Percentiles rank a stretch among this genome's conserved stretches.
Evolutionary conservation across 2,113 vertebrate species (phyloP).

Genomic region (Aphyosemion australe): DNA sequence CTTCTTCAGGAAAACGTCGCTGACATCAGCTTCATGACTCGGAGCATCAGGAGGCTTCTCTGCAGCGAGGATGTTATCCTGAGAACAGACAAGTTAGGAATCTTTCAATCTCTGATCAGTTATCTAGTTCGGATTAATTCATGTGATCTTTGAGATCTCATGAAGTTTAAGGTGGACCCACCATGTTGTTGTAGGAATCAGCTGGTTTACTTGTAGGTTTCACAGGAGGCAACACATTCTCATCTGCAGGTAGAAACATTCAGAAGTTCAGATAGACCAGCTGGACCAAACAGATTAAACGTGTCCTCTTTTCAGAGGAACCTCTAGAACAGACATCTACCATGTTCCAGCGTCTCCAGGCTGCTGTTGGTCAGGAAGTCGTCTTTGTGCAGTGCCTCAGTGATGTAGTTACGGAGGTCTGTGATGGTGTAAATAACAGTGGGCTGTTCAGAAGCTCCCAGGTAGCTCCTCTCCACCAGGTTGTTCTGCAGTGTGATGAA

Average conservation of each 20-base stretch:
- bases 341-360: slow-evolving; percentile 65
- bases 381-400: slow-evolving; percentile 86
- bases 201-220: slow-evolving; percentile 63
- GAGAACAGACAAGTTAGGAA: background rate
- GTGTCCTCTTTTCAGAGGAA: too few species aligned
- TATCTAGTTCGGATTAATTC: too few species aligned
- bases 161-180: slow-evolving; percentile 38
- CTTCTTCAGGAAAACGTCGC: slow-evolving; percentile 61
- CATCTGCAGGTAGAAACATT: slow-evolving; percentile 43
- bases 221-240: slow-evolving; percentile 47
- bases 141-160: too few species aligned
- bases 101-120: background rate
- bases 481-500: slow-evolving; percentile 89
- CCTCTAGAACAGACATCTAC: too few species aligned
- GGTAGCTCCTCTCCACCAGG: slow-evolving; percentile 87
- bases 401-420: slow-evolving; percentile 89
- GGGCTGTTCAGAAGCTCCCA: slow-evolving; percentile 84
- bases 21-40: slow-evolving; percentile 46
- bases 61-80: slow-evolving; percentile 76
- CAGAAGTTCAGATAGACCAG: too few species aligned
- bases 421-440: slow-evolving; percentile 89
- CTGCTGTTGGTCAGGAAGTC: slow-evolving; percentile 81
- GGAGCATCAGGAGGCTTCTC: slow-evolving; percentile 76
- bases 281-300: too few species aligned
- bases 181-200: slow-evolving; percentile 69